These are phyloP conservation scores for Corythornis vintsioides DNA, from an alignment of 2,113 vertebrate genomes.

Conservation along the genomic window DNA sequence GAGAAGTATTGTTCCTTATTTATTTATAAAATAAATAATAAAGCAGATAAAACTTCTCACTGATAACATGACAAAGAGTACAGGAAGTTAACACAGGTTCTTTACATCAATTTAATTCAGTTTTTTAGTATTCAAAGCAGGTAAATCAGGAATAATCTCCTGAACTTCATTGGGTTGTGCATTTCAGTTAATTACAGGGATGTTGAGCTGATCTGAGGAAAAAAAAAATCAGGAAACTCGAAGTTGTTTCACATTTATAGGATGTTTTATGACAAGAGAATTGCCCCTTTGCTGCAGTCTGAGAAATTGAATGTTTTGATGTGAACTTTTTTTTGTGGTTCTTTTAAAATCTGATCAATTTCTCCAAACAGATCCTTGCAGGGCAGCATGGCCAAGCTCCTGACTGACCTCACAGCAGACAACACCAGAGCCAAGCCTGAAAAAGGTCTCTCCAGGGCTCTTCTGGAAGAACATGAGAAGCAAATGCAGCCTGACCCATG, in stretches of 20 bases:
- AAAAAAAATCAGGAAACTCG: neutral
- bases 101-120: neutral
- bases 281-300: neutral
- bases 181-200: neutral
- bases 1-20: neutral
- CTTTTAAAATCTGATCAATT: conserved; percentile 17
- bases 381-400: conserved; percentile 76
- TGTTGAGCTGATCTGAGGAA: neutral
- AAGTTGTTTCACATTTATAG: neutral
- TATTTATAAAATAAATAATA: neutral
- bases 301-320: neutral
- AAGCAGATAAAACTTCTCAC: neutral
- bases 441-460: conserved; percentile 75
- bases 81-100: neutral
- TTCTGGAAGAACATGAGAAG: conserved; percentile 78
- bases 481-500: conserved; percentile 64
- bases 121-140: neutral
- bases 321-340: fast-evolving
- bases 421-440: conserved; percentile 52
- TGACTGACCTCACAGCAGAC: conserved; percentile 75
- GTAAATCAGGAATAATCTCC: neutral
- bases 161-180: neutral
- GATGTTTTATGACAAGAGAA: neutral
- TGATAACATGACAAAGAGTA: neutral
- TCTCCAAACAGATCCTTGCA: conserved; percentile 78